These are phyloP conservation scores for Falco cherrug DNA, from an alignment of 2,797 vertebrate genomes.

Conservation along the genomic window DNA sequence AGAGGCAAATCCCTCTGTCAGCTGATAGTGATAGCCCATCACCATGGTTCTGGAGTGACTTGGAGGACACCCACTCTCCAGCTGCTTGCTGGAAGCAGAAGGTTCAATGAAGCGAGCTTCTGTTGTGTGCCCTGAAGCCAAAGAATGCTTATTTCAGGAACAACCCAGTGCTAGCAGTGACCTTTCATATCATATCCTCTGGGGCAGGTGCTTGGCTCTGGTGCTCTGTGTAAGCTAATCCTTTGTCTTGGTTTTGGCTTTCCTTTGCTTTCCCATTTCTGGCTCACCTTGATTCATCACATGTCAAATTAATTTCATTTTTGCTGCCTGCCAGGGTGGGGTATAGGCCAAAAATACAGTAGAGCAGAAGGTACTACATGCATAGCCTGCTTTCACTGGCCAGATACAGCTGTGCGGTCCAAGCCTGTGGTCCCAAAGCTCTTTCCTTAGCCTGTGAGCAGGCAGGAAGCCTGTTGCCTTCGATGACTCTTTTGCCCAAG, in stretches of 20 bases:
- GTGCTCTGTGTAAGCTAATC: background rate
- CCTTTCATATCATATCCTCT: background rate
- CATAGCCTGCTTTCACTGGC: background rate
- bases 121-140: background rate
- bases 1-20: background rate
- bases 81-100: background rate
- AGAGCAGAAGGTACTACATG: background rate
- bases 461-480: background rate
- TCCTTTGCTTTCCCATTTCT: background rate
- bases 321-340: background rate
- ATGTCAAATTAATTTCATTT: background rate
- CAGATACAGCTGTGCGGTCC: background rate
- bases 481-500: background rate
- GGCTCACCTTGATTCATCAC: background rate
- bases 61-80: background rate
- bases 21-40: background rate
- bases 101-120: background rate
- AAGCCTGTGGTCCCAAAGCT: background rate
- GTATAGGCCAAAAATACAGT: background rate
- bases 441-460: background rate
- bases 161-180: background rate
- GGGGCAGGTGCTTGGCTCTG: background rate
- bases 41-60: background rate
- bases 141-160: background rate
- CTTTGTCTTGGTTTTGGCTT: slow-evolving; percentile 13